phyloP scores from a whole-genome alignment of 1,140 invertebrate species.

The Listronotus bonariensis region DNA sequence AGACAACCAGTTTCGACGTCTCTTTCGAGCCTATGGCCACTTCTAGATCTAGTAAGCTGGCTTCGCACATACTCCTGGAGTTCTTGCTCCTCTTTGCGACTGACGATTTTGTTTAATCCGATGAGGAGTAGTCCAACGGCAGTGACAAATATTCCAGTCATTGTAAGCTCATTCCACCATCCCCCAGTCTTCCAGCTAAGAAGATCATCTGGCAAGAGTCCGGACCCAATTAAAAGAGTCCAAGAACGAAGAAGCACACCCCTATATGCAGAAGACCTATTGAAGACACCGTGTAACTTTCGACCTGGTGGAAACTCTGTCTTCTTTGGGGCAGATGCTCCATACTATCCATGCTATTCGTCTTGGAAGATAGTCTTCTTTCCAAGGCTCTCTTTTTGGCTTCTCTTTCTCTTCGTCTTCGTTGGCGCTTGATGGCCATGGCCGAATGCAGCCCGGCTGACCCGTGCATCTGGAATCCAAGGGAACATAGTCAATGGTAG shows the following conservation, averaged over 20 bases:
- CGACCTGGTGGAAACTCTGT: constrained; percentile 51
- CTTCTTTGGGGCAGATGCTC: constrained; percentile 58
- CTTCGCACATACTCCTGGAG: constrained; percentile 81
- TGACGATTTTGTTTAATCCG: constrained; percentile 76
- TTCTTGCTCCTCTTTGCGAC: constrained; percentile 80
- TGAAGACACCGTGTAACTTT: constrained; percentile 72
- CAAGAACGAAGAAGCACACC: constrained; percentile 83
- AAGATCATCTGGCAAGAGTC: constrained; percentile 78
- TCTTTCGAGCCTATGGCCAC: constrained; percentile 79
- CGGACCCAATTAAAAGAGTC: constrained; percentile 80
- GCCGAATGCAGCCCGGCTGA: constrained; percentile 86
- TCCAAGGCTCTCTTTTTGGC: constrained; percentile 70
- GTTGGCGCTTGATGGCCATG: constrained; percentile 86
- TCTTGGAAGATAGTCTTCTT: constrained; percentile 75
- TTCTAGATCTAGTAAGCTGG: constrained; percentile 80
- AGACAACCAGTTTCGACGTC: constrained; percentile 81
- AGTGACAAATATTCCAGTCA: constrained; percentile 77
- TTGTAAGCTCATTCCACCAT: constrained; percentile 83
- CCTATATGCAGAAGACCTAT: constrained; percentile 89
- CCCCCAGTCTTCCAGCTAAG: constrained; percentile 70
- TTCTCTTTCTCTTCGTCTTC: constrained; percentile 80
- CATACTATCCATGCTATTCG: constrained; percentile 71
- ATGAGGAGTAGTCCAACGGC: constrained; percentile 77
- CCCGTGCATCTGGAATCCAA: constrained; percentile 56
- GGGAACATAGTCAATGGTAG: constrained; percentile 40